Evolutionary conservation across 2,888 invertebrate genomes (phyloP), one percentile per base, ranked within the genome.

Genomic region (Blastobasis adustella): DNA sequence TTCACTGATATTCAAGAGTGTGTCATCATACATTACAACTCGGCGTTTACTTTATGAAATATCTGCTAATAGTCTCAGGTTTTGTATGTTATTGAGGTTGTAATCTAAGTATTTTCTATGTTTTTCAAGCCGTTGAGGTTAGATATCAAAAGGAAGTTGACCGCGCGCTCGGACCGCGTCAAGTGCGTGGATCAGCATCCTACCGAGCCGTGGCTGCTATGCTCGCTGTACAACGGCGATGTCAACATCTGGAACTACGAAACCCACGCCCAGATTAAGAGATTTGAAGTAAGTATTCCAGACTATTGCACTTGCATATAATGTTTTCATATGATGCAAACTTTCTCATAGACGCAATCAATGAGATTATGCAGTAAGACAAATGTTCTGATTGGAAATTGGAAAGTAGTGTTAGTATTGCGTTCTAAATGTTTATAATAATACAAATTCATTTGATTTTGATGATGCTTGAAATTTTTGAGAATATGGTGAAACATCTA

Each of bases 201-300:
- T 0, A 92, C 95, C 44, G 99, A 99, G 79, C 98, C 98, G 61
- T 99, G 99, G 99, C 96, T 99, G 92, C 90, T 99, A 50, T 98
- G 98, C 67, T 97, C 98, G 43, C 90, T 99, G 40, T 99, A 99
- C 90, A 98, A 98, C 88, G 99, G 99, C 65, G 97, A 99, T 88
- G 98, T 99, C 66, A 98, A 99, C 90, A 96, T 99, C 72, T 99
- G 99, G 98, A 99, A 99, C 80, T 95, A 97, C 87, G 99, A 99
- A 78, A 96, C 95, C 56, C 98, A 98, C 81, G 93, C 94, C 67
- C 90, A 96, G 63, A 95, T 96, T 62, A 88, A 88, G 63, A 94
- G 95, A 63, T 96, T 97, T 70, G 96, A 97, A 90, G 95, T 95
- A 72, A 67, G n/a, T 42, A 8, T 42, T 42, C 9, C 23, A 23